These are phyloP conservation scores for Polyodon spathula DNA, from an alignment of 2,113 vertebrate species.

Conservation along the genomic window DNA sequence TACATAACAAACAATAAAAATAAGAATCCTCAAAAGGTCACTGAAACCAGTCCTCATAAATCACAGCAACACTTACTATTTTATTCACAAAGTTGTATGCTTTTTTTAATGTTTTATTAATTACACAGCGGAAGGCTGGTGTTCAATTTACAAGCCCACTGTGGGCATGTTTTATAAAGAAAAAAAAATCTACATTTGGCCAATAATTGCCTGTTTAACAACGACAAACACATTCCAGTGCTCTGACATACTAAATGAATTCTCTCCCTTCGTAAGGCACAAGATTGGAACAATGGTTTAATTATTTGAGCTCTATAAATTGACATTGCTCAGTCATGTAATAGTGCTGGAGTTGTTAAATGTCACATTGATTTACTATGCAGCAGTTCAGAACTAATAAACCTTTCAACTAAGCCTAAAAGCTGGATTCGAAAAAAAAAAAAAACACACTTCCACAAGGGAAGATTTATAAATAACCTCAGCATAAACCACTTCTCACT, in stretches of 20 bases:
- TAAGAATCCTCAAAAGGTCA: background rate
- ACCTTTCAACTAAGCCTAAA: background rate
- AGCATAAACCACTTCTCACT: background rate
- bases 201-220: slow-evolving; percentile 2
- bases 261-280: slow-evolving; percentile 6
- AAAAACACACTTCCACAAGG: slow-evolving; percentile 1
- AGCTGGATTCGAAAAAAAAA: background rate
- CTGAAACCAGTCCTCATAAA: background rate
- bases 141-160: background rate
- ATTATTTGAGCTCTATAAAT: background rate
- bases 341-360: slow-evolving; percentile 5
- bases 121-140: slow-evolving; percentile 8
- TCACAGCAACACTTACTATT: slow-evolving; percentile 5
- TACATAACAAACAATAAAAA: background rate
- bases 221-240: slow-evolving; percentile 5
- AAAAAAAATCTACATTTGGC: slow-evolving; percentile 7
- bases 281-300: slow-evolving; percentile 4
- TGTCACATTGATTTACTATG: slow-evolving; percentile 9
- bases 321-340: slow-evolving; percentile 3
- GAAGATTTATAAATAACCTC: background rate
- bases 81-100: slow-evolving; percentile 10
- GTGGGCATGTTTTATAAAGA: no score
- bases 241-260: background rate
- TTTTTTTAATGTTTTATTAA: no score
- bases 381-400: background rate